Evolutionary conservation across 2,888 invertebrate genomes (phyloP).

Genomic region (Nowickia ferox): DNA sequence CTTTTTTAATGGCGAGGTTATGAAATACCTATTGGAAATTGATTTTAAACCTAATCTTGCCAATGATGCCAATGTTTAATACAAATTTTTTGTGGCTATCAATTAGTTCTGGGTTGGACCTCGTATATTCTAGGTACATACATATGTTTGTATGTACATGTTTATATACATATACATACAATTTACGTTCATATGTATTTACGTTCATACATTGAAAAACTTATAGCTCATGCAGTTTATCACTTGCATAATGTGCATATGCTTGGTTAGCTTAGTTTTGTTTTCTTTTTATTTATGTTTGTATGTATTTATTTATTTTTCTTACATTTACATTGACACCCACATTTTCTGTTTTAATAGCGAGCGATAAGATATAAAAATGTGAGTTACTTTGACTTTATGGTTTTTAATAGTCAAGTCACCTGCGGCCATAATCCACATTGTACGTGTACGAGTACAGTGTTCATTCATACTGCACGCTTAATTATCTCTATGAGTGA

Average conservation of each 20-base stretch:
- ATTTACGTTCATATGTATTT: not conserved
- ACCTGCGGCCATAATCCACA: conserved; percentile 69
- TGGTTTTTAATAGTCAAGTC: conserved; percentile 67
- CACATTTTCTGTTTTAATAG: conserved; percentile 64
- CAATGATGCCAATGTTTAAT: not conserved
- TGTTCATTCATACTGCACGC: conserved; percentile 59
- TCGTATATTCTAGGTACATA: conserved; percentile 14
- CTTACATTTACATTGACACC: conserved; percentile 53
- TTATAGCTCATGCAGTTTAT: conserved; percentile 51
- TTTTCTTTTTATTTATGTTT: conserved; percentile 12
- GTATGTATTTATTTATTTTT: not conserved
- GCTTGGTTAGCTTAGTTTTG: conserved; percentile 36
- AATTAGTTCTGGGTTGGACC: not conserved
- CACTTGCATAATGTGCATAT: conserved; percentile 53
- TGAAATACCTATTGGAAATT: not conserved
- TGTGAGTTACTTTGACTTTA: conserved; percentile 63
- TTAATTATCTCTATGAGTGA: conserved; percentile 65
- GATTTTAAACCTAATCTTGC: not conserved
- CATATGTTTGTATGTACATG: too few species aligned
- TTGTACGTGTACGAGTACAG: conserved; percentile 34
- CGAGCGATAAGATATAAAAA: conserved; percentile 57
- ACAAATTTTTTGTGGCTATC: too few species aligned
- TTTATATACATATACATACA: too few species aligned
- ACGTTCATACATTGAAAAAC: conserved; percentile 37
- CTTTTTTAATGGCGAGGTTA: too few species aligned